These are phyloP conservation scores for Falco concolor DNA, from an alignment of 2,797 vertebrate species.

Conservation along the genomic window DNA sequence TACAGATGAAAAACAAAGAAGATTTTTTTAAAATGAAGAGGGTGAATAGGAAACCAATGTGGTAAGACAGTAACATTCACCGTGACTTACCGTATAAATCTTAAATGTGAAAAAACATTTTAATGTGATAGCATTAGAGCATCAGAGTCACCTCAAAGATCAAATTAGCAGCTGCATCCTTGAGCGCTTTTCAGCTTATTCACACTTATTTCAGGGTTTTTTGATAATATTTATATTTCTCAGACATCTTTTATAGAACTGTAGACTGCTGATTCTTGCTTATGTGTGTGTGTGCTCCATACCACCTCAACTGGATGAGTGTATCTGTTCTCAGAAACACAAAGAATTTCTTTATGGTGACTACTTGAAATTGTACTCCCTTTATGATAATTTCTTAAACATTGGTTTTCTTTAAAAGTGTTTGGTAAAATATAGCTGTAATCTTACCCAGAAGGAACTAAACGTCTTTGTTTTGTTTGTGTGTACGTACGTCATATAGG, in stretches of 20 bases:
- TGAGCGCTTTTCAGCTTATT: neutral
- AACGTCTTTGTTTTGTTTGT: neutral
- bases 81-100: neutral
- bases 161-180: neutral
- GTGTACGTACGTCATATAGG: neutral
- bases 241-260: neutral
- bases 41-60: neutral
- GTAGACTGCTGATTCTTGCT: neutral
- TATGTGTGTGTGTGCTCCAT: neutral
- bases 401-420: neutral
- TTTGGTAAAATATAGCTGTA: neutral
- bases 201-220: neutral
- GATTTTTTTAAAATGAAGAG: neutral
- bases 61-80: neutral
- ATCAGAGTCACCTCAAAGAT: neutral
- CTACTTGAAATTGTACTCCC: neutral
- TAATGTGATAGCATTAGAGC: neutral
- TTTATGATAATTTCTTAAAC: neutral
- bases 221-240: neutral
- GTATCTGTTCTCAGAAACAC: neutral
- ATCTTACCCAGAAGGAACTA: neutral
- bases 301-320: neutral
- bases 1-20: neutral
- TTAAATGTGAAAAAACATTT: neutral
- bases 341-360: neutral